A percentile compares a stretch with the other conserved stretches of the same genome.
These are phyloP conservation scores for Drosophila sechellia DNA, from an alignment of 1,140 invertebrate genomes.

Conservation along the genomic window DNA sequence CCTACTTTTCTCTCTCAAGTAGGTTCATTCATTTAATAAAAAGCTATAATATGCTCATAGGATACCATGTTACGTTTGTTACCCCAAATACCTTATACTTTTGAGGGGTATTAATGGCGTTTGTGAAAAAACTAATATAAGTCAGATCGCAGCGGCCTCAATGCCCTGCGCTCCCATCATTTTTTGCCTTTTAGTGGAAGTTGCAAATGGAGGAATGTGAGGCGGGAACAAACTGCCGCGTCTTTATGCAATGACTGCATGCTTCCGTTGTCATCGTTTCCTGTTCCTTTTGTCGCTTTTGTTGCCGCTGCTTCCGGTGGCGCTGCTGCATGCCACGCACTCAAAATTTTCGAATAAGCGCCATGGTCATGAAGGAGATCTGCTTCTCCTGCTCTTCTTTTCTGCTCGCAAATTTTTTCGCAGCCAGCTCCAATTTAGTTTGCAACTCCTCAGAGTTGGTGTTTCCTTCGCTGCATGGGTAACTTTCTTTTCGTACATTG, in stretches of 20 bases:
- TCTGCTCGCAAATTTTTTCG: neutral
- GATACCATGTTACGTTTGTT: neutral
- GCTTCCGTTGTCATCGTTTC: slow-evolving; percentile 47
- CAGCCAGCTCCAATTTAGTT: slow-evolving; percentile 41
- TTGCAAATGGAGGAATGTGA: neutral
- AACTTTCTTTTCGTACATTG: slow-evolving; percentile 59
- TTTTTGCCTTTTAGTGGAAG: slow-evolving; percentile 1
- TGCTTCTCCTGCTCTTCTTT: neutral
- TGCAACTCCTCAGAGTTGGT: slow-evolving; percentile 46
- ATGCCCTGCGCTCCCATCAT: neutral
- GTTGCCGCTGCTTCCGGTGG: slow-evolving; percentile 22
- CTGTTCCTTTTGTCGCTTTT: slow-evolving; percentile 25
- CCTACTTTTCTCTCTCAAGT: too few species aligned
- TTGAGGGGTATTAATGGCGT: slow-evolving; percentile 8
- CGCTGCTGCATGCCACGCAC: slow-evolving; percentile 38
- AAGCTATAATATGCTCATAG: too few species aligned
- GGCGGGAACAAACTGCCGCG: slow-evolving; percentile 41
- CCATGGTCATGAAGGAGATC: slow-evolving; percentile 20
- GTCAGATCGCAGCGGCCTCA: slow-evolving; percentile 15
- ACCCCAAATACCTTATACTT: neutral
- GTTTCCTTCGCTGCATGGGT: slow-evolving; percentile 45
- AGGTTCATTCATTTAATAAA: too few species aligned
- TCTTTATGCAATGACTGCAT: slow-evolving; percentile 61
- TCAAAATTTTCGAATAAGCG: slow-evolving; percentile 58
- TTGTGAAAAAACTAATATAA: slow-evolving; percentile 27